phyloP scores from a whole-genome alignment of 2,113 vertebrate genomes.

The Cromileptes altivelis region DNA sequence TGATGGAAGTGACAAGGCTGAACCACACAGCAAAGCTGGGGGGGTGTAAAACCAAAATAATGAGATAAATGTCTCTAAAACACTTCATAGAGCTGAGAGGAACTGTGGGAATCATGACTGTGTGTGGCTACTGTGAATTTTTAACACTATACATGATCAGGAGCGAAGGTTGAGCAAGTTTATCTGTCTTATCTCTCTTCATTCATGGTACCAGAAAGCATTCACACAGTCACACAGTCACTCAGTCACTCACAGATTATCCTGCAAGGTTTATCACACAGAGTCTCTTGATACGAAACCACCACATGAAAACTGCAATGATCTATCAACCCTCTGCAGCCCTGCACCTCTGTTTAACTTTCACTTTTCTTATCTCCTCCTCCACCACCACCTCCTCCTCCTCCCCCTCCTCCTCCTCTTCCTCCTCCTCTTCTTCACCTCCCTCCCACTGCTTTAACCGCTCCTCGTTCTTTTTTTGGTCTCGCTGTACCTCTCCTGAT shows the following conservation, averaged over 20 bases:
- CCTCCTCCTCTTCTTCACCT: slow-evolving; percentile 71
- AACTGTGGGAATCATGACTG: no score
- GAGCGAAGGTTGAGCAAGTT: background rate
- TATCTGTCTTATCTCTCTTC: background rate
- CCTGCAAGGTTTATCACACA: no score
- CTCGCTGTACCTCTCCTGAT: slow-evolving; percentile 18
- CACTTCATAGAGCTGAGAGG: no score
- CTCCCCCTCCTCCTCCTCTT: slow-evolving; percentile 59
- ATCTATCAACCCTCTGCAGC: slow-evolving; percentile 30
- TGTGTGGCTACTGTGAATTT: no score
- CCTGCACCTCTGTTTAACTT: slow-evolving; percentile 51
- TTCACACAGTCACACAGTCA: background rate
- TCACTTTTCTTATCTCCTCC: slow-evolving; percentile 53
- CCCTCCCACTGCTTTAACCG: slow-evolving; percentile 66
- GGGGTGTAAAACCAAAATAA: background rate
- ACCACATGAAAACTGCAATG: slow-evolving; percentile 10
- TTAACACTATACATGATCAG: no score
- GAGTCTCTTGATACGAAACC: background rate
- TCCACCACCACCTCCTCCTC: slow-evolving; percentile 53
- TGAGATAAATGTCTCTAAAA: background rate
- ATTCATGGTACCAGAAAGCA: background rate
- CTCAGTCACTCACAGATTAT: no score
- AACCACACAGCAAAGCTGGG: no score
- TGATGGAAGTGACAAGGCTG: no score
- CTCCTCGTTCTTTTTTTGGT: slow-evolving; percentile 64